Evolutionary conservation across 1,140 invertebrate genomes (phyloP), one percentile per base, ranked within the genome.

Genomic region (Orius laevigatus): DNA sequence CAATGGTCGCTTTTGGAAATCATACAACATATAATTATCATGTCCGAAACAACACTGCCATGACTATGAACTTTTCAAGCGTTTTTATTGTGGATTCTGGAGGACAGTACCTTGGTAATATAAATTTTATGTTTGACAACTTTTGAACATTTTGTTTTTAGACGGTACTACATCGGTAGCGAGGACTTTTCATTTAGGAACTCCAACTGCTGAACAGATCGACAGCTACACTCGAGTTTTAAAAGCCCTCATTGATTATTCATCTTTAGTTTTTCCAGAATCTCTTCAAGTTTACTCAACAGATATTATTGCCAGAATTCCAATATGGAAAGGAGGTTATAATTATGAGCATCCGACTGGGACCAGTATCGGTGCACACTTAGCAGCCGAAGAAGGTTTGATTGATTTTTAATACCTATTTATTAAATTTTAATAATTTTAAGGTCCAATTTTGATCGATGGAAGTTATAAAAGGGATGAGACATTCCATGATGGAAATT

Each of bases 121-220:
- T 3, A 12, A 38, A 38, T 5, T 5, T 16, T 16, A 16, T 38
- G 3, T 38, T 38, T 38, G n/a, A 38, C 3, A 3, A 10, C 36
- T 12, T 16, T 34, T n/a, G 11, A 12, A 38, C 36, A n/a, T 5
- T 38, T 16, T 3, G 3, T 38, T 3, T n/a, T 16, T 38, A 38
- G 87, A 93, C 67, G 91, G 92, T 33, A 95, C 91, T 1, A 96
- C 91, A 1, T 87, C 94, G 59, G 80, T 95, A 0, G 91, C 92
- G 0, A 70, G 93, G 50, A 97, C 92, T 0, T 65, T 95, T 5
- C 88, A 93, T 64, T 86, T 85, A 59, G 89, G 89, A 1, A 67
- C 65, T 11, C 87, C 90, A 1, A 78, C 80, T 0, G 60, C 68
- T 0, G 73, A 82, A 40, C 78, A 92, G 62, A 78, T 73, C 50